Conservation (phyloP, 1,140 invertebrate species). For the Antheraea pernyi region DNA sequence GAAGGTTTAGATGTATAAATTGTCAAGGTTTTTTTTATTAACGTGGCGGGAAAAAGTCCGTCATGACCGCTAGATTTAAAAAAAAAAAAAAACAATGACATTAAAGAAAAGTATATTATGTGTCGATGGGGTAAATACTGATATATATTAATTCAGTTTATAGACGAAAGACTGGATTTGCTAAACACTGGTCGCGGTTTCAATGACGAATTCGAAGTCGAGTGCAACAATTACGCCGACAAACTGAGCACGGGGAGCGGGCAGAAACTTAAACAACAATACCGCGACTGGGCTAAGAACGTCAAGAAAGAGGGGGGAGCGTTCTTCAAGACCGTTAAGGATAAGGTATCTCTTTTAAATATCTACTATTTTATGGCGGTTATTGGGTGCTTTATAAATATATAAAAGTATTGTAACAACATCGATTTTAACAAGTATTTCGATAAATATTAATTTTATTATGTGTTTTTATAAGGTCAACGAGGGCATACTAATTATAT, state of each 20-base stretch:
- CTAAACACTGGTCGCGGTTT: constrained; percentile 93
- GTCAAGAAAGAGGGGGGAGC: constrained; percentile 80
- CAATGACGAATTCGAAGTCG: constrained; percentile 96
- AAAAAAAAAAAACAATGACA: no score
- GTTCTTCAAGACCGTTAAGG: constrained; percentile 88
- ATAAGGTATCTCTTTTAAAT: constrained; percentile 80
- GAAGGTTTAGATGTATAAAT: no score
- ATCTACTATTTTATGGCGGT: not conserved
- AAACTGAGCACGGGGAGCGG: constrained; percentile 79
- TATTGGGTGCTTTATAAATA: not conserved
- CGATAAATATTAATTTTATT: not conserved
- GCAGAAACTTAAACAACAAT: constrained; percentile 83
- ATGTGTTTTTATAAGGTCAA: not conserved
- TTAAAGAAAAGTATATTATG: no score
- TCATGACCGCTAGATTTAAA: no score
- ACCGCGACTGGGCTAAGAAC: constrained; percentile 84
- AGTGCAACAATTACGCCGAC: constrained; percentile 91
- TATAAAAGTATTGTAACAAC: not conserved
- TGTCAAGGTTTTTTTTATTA: no score
- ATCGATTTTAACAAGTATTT: not conserved
- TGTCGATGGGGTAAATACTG: not conserved
- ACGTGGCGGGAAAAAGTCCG: no score
- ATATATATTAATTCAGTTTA: constrained; percentile 84
- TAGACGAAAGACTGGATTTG: constrained; percentile 94
- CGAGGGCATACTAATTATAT: no score